These are phyloP conservation scores for Dipus sagitta DNA, from an alignment of 2,797 vertebrate genomes.

Conservation along the genomic window DNA sequence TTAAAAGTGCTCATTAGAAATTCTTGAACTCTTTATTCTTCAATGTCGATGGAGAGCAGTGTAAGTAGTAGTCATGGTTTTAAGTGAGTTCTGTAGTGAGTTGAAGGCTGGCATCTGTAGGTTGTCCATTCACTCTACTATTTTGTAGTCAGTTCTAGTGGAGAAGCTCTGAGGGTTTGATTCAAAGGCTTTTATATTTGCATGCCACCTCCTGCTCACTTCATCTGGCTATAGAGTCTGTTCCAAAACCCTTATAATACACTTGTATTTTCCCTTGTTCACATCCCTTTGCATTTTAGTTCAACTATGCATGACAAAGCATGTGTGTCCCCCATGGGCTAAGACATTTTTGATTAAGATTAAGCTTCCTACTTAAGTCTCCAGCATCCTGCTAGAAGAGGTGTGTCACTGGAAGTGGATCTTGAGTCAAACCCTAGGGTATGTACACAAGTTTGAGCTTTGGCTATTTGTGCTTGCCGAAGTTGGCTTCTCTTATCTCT, in stretches of 20 bases:
- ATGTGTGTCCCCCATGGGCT: too few species aligned
- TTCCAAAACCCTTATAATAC: background rate
- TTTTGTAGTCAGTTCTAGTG: background rate
- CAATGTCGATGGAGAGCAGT: background rate
- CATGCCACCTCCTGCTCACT: background rate
- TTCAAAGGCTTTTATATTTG: too few species aligned
- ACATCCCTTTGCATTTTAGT: background rate
- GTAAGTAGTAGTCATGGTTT: background rate
- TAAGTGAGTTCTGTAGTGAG: too few species aligned
- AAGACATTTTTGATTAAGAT: too few species aligned
- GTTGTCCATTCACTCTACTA: background rate
- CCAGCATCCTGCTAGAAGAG: too few species aligned
- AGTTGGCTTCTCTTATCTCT: too few species aligned
- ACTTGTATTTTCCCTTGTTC: background rate
- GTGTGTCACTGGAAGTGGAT: too few species aligned
- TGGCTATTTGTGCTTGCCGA: too few species aligned
- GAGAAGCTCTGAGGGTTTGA: background rate
- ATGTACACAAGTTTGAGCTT: too few species aligned
- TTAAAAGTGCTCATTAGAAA: background rate
- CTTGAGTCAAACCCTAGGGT: too few species aligned
- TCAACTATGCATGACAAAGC: background rate
- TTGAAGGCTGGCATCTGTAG: background rate
- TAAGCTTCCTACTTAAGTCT: too few species aligned
- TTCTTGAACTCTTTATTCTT: background rate
- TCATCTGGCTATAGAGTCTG: too few species aligned